Base-by-base conservation (phyloP, 1,140 invertebrate genomes). In the Anastatus disparis region DNA sequence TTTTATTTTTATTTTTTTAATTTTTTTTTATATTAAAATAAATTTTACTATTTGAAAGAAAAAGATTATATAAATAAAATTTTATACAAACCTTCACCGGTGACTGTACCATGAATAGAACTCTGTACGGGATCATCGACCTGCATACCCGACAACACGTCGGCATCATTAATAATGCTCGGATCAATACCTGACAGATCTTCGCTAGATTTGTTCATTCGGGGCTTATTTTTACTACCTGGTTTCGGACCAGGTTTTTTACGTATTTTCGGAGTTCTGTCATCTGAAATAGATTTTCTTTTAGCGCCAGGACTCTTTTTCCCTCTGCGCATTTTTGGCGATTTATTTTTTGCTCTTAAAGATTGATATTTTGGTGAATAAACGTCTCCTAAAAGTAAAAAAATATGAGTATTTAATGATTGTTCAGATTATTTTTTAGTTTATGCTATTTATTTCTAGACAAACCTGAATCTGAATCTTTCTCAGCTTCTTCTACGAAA, bases 401-500 rank as follows among this genome's bases (percentile, higher is more conserved):
- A 2, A 55, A 20, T 24, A 55, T 29, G n/a, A n/a, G n/a, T n/a
- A n/a, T n/a, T n/a, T n/a, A n/a, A n/a, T n/a, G 17, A 48, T 31
- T 46, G 27, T 13, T 44, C n/a, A 40, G 7, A 7, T 52, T 20
- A 12, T 20, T 42, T 40, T 31, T 58, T 48, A 42, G 35, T 38
- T 7, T 38, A 38, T 35, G 40, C 40, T 6, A 27, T 38, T 26
- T 8, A 22, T 12, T 40, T 38, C 3, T 8, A 2, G 10, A 64
- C 59, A 68, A 58, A 84, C 85, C 85, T 29, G 84, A 85, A 73
- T 86, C 84, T 13, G 82, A 84, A 75, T 84, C 82, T 73, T 85
- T 84, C 7, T 84, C 82, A 7, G 74, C 86, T 55, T 89, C 87
- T 26, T 89, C 85, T 62, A 85, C 86, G 67, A 87, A 78, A 62